Conservation (phyloP, 2,113 vertebrate species). For the Orycteropus afer region DNA sequence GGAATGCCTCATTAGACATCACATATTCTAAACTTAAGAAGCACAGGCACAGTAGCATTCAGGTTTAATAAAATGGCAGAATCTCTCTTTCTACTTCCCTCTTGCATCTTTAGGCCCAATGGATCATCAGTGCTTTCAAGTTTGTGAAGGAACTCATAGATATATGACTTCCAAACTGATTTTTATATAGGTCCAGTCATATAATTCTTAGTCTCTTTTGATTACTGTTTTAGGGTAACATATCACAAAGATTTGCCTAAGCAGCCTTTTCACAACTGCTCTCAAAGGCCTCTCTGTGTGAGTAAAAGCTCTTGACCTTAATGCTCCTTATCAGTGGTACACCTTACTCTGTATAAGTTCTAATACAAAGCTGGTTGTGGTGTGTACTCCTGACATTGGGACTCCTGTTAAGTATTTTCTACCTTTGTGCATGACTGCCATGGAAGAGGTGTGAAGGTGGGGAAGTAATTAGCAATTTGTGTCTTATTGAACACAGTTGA, state of each 20-base stretch:
- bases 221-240: constrained; percentile 58
- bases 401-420: background rate
- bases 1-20: background rate
- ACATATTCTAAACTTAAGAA: background rate
- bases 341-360: constrained; percentile 50
- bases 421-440: background rate
- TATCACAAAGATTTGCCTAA: constrained; percentile 51
- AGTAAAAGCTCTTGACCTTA: constrained; percentile 56
- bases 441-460: constrained; percentile 30
- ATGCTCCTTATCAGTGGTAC: constrained; percentile 36
- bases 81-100: background rate
- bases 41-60: background rate
- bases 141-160: constrained; percentile 29
- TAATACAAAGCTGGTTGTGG: constrained; percentile 29
- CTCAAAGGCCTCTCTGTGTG: constrained; percentile 69
- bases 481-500: background rate
- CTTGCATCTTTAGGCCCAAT: background rate
- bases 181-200: background rate
- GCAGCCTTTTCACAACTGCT: constrained; percentile 31
- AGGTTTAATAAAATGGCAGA: background rate
- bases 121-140: background rate
- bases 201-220: constrained; percentile 49
- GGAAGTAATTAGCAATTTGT: background rate
- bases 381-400: constrained; percentile 4
- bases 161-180: constrained; percentile 37